Evolutionary conservation across 1,140 invertebrate genomes (phyloP), one percentile per base, ranked within the genome.

Genomic region (Calephelis virginiensis): DNA sequence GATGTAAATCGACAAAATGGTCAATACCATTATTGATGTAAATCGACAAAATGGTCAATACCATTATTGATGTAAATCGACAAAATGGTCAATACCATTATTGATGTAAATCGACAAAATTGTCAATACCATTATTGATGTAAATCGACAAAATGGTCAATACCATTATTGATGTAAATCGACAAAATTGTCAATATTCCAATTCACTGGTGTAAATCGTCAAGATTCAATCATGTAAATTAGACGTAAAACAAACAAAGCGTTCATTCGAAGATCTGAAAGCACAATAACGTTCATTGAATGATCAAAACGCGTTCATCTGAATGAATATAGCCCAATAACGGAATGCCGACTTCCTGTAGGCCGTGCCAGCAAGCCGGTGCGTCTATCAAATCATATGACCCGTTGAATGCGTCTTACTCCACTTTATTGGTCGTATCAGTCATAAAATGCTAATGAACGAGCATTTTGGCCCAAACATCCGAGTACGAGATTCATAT

Each of bases 371-470:
- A 81, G 73, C 77, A 77, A 77, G 75, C 81, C 82, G 80, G 77
- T 75, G 77, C 71, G 78, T 86, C 87, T 86, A 86, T 88, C 84
- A 83, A 81, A 82, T 75, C 72, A 83, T 84, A 89, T 80, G 86
- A 84, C 77, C 81, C 82, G 82, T 76, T 82, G 78, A 88, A 87
- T 89, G 88, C 80, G 75, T 86, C 83, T 86, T 87, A 89, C 88
- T 91, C 85, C 83, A 86, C 76, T 82, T 91, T 89, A 91, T 91
- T 82, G 86, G 75, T 83, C 82, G 82, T 89, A 91, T 90, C 83
- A 85, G 73, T 91, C 86, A 89, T 91, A 89, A 91, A 89, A 91
- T 89, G 89, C 82, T 89, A 91, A 91, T 91, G 89, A 89, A 89
- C 80, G 83, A 81, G 75, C 85, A 74, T 83, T 78, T 82, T 76